Base-by-base conservation (phyloP, 2,888 invertebrate species). In the Augiades crinisus region DNA sequence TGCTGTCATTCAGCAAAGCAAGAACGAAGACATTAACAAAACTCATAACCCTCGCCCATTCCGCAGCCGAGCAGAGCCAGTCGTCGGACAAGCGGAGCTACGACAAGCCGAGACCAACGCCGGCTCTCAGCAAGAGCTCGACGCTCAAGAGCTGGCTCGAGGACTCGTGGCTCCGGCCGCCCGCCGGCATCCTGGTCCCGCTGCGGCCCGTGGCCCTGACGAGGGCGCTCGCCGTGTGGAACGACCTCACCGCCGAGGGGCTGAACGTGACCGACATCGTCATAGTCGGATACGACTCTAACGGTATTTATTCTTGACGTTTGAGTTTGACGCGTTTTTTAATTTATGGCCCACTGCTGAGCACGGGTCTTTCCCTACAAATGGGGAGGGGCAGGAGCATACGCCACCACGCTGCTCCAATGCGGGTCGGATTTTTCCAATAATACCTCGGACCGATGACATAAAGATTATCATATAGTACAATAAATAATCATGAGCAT, bases 281-380 rank as follows among this genome's bases (percentile, higher is more conserved):
- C 13, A 72, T 90, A 0, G 78, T 90, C 8, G 90, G 87, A n/a
- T 89, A 87, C 31, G 89, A 89, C 57, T 74, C 79, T 0, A 85
- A 89, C 56, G 89, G 88, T 88, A 56, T 79, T 3, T 14, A 31
- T 16, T n/a, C n/a, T n/a, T n/a, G n/a, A n/a, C n/a, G n/a, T n/a
- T n/a, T n/a, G n/a, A n/a, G n/a, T n/a, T n/a, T n/a, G n/a, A n/a
- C n/a, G n/a, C n/a, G n/a, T n/a, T n/a, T n/a, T n/a, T n/a, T n/a
- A n/a, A n/a, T n/a, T n/a, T n/a, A n/a, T n/a, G n/a, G n/a, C n/a
- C n/a, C n/a, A n/a, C n/a, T n/a, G n/a, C n/a, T n/a, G n/a, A n/a
- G n/a, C n/a, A n/a, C n/a, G n/a, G n/a, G n/a, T n/a, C n/a, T n/a
- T n/a, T n/a, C n/a, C n/a, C n/a, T n/a, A n/a, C n/a, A n/a, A n/a